Conservation (phyloP, 2,113 vertebrate genomes). For the Eira barbara region DNA sequence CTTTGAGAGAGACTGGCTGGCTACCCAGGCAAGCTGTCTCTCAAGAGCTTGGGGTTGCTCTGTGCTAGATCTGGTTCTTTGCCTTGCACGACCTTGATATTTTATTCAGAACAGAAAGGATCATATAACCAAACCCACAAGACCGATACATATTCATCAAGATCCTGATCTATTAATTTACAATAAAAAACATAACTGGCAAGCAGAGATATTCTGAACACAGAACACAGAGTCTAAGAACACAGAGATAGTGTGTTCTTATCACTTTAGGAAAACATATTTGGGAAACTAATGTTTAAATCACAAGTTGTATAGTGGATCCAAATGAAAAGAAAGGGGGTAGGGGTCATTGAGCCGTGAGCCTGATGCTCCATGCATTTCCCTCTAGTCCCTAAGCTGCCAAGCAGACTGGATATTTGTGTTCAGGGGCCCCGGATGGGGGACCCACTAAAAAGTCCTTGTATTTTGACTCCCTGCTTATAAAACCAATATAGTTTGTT, state of each 20-base stretch:
- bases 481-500: neutral
- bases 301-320: neutral
- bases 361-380: neutral
- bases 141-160: neutral
- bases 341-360: rapidly evolving
- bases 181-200: neutral
- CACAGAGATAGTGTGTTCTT: neutral
- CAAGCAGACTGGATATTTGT: neutral
- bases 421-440: neutral
- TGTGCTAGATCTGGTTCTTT: neutral
- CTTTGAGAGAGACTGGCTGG: neutral
- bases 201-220: neutral
- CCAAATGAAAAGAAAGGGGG: neutral
- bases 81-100: neutral
- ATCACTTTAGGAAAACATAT: neutral
- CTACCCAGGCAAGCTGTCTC: neutral
- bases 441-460: neutral
- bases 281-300: neutral
- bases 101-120: neutral
- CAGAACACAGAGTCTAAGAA: no score
- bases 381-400: neutral
- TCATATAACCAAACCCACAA: neutral
- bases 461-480: neutral
- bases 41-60: neutral
- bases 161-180: neutral